These are phyloP conservation scores for Parascotia fuliginaria DNA, from an alignment of 2,888 invertebrate species.

Conservation along the genomic window DNA sequence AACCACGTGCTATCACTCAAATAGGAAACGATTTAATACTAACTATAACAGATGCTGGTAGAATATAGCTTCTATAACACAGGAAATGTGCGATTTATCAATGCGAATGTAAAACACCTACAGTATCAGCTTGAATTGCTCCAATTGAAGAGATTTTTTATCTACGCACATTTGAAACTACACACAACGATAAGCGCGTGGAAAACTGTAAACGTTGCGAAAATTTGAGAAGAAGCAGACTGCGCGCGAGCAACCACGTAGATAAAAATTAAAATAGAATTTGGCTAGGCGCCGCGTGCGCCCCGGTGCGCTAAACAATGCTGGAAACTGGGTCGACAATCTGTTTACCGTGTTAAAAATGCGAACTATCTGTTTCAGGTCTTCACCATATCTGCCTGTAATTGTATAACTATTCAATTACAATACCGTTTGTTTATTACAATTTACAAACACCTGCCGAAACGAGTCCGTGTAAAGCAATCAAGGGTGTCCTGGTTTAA, in stretches of 20 bases:
- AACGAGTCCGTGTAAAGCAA: slow-evolving; percentile 26
- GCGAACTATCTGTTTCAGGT: slow-evolving; percentile 51
- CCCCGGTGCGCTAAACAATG: slow-evolving; percentile 71
- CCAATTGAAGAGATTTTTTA: slow-evolving; percentile 20
- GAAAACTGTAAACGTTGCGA: slow-evolving; percentile 73
- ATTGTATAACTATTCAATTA: slow-evolving; percentile 33
- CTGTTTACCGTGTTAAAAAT: slow-evolving; percentile 79
- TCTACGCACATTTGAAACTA: slow-evolving; percentile 24
- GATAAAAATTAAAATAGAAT: slow-evolving; percentile 81
- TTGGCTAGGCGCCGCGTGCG: slow-evolving; percentile 78
- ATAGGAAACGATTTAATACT: slow-evolving; percentile 28
- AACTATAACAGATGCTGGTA: slow-evolving; percentile 18
- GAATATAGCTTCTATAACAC: slow-evolving; percentile 18
- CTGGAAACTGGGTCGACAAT: slow-evolving; percentile 79
- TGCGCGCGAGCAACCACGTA: slow-evolving; percentile 65
- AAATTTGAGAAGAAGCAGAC: slow-evolving; percentile 67
- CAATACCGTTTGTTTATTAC: slow-evolving; percentile 15
- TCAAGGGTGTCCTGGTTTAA: slow-evolving; percentile 19
- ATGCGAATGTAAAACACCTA: slow-evolving; percentile 21
- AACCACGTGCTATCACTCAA: slow-evolving; percentile 26
- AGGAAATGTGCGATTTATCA: slow-evolving; percentile 19
- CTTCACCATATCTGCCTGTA: slow-evolving; percentile 32
- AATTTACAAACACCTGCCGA: slow-evolving; percentile 16
- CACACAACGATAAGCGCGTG: slow-evolving; percentile 28
- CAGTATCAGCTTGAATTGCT: slow-evolving; percentile 8